Conservation (phyloP, 2,113 vertebrate genomes). For the Toxotes jaculatrix region DNA sequence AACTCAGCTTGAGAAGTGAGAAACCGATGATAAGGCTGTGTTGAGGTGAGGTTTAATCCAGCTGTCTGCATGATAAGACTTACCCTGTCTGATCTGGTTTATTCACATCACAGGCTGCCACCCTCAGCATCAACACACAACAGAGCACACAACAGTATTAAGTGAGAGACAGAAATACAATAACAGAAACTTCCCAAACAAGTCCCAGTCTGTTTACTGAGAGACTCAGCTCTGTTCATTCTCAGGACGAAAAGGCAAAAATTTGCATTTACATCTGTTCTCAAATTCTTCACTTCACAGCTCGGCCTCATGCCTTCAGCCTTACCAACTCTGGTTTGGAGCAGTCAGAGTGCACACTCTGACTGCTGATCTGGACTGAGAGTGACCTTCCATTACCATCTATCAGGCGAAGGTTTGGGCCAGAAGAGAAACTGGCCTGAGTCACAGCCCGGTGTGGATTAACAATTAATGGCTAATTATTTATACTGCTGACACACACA, state of each 20-base stretch:
- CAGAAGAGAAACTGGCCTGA: background rate
- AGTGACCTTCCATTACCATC: background rate
- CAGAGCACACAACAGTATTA: background rate
- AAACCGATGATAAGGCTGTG: background rate
- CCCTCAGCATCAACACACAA: background rate
- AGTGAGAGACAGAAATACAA: background rate
- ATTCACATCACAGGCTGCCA: conserved; percentile 3
- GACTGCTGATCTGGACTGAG: background rate
- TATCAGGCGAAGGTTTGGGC: too few relatives aligned
- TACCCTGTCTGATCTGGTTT: background rate
- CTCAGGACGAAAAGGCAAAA: background rate
- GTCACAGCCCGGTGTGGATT: background rate
- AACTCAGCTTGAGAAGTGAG: too few relatives aligned
- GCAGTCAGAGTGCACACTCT: background rate
- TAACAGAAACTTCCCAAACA: background rate
- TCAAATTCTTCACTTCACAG: background rate
- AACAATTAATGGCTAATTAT: too few relatives aligned
- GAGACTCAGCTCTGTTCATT: background rate
- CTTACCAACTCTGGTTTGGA: too few relatives aligned
- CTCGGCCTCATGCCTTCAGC: too few relatives aligned
- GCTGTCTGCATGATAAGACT: conserved; percentile 19
- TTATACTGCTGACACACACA: too few relatives aligned
- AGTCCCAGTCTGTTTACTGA: background rate
- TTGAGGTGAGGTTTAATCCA: conserved; percentile 8
- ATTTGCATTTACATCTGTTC: background rate